A percentile compares a stretch with the other conserved stretches of the same genome.
phyloP scores from a whole-genome alignment of 30 jellyfish, hydroid and myxozoan genomes.

The Chrysaora quinquecirrha region DNA sequence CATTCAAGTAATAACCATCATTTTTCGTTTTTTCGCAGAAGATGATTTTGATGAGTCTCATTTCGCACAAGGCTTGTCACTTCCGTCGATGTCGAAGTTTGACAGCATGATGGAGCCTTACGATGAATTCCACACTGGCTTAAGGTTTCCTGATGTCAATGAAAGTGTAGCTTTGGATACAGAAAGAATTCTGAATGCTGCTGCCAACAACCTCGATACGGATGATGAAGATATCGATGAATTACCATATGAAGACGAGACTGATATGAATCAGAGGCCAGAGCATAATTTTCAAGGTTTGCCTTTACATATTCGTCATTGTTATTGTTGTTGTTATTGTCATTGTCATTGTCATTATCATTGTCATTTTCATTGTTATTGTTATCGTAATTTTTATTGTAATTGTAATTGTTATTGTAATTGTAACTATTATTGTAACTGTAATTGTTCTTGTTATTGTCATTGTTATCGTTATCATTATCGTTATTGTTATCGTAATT shows the following conservation, averaged over 20 bases:
- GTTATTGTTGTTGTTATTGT: neutral
- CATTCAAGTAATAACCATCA: no score
- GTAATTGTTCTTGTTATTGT: no score
- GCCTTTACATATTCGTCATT: neutral
- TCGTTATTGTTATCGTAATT: no score
- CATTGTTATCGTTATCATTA: no score
- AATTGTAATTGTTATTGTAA: neutral
- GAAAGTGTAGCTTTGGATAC: conserved; percentile 27
- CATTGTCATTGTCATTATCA: neutral
- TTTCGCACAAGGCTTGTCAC: conserved; percentile 42
- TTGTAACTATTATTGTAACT: neutral
- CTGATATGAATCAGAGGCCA: neutral
- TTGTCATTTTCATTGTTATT: no score
- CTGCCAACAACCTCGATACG: conserved; percentile 54
- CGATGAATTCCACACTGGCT: conserved; percentile 80
- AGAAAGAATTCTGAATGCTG: conserved; percentile 15
- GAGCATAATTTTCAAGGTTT: neutral
- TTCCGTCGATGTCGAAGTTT: conserved; percentile 83
- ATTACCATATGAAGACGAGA: conserved; percentile 68
- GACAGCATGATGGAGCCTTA: conserved; percentile 85
- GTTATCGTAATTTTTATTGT: no score
- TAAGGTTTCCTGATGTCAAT: conserved; percentile 54
- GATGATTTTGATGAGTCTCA: conserved; percentile 49
- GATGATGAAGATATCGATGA: conserved; percentile 79
- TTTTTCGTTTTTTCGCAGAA: no score